Evolutionary conservation across 2,888 invertebrate species (phyloP).

Genomic region (Luffia ferchaultella): DNA sequence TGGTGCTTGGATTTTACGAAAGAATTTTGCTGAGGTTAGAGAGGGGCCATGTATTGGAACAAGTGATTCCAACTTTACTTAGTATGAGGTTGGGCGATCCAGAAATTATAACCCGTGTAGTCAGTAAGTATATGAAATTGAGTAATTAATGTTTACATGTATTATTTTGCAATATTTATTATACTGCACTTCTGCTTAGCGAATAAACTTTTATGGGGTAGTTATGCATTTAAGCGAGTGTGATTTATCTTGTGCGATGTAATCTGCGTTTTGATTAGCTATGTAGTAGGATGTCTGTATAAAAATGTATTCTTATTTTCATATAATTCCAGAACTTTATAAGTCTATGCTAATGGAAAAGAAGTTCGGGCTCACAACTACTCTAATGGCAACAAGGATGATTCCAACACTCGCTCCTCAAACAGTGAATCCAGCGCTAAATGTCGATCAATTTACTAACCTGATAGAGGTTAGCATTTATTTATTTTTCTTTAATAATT

Average conservation of each 20-base stretch:
- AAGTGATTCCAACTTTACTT: conserved; percentile 88
- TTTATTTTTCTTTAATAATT: background rate
- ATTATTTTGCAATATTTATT: background rate
- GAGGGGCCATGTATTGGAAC: conserved; percentile 86
- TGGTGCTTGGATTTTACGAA: conserved; percentile 81
- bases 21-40: conserved; percentile 85
- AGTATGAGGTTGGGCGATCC: conserved; percentile 88
- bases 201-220: no score
- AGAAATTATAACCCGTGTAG: conserved; percentile 87
- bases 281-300: no score
- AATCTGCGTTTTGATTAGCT: no score
- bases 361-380: conserved; percentile 88
- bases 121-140: conserved; percentile 92
- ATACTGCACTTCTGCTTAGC: background rate
- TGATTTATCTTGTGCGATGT: no score
- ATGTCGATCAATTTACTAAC: conserved; percentile 40
- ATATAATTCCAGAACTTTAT: conserved; percentile 80
- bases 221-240: no score
- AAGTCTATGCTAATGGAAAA: conserved; percentile 89
- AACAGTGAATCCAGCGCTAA: conserved; percentile 80
- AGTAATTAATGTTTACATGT: no score
- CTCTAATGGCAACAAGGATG: conserved; percentile 91
- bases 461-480: conserved; percentile 41
- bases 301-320: no score
- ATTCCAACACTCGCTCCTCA: conserved; percentile 93